phyloP scores from a whole-genome alignment of 2,797 vertebrate genomes.

The Anisognathus igniventris region DNA sequence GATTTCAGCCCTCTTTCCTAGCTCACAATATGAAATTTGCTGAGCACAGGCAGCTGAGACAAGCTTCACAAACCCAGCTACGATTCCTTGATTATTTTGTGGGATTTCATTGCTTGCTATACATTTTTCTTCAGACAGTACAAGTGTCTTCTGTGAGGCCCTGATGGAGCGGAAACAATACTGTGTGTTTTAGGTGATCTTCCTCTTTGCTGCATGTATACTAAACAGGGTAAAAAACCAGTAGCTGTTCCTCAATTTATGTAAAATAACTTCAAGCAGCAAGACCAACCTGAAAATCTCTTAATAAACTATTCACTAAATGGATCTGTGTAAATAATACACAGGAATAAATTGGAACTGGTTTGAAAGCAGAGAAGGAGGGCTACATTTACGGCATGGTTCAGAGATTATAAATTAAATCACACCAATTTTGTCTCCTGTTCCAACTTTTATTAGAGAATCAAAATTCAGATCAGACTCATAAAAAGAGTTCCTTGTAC shows the following conservation, averaged over 20 bases:
- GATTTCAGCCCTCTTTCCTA: background rate
- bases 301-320: slow-evolving; percentile 43
- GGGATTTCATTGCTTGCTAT: background rate
- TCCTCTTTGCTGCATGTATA: background rate
- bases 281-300: slow-evolving; percentile 5
- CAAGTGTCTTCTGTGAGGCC: background rate
- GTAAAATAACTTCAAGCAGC: background rate
- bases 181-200: background rate
- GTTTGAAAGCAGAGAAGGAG: background rate
- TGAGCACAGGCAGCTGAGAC: background rate
- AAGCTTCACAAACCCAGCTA: background rate
- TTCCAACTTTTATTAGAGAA: slow-evolving; percentile 45
- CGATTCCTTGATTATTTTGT: background rate
- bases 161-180: background rate
- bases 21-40: background rate
- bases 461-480: slow-evolving; percentile 55
- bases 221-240: background rate
- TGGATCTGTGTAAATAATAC: slow-evolving; percentile 23
- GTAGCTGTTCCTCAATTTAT: background rate
- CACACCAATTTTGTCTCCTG: slow-evolving; percentile 33
- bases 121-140: background rate
- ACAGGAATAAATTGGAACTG: background rate
- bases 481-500: background rate
- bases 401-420: slow-evolving; percentile 47
- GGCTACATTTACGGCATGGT: background rate